These are phyloP conservation scores for Harpalus rufipes DNA, from an alignment of 2,888 invertebrate species.

Conservation along the genomic window DNA sequence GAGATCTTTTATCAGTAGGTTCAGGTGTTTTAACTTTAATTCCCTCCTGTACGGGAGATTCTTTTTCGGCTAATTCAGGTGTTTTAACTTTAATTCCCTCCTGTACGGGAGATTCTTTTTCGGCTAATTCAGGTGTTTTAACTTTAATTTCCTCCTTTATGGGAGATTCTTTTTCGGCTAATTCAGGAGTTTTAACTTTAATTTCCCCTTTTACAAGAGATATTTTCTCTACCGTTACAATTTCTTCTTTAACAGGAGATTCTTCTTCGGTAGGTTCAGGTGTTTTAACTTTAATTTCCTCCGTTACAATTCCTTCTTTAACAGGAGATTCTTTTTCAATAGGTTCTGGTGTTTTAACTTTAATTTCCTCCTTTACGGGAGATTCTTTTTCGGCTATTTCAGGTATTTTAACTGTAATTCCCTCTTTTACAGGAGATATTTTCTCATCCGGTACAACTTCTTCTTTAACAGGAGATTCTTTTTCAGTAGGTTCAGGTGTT, in stretches of 20 bases:
- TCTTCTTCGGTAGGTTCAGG: constrained; percentile 25
- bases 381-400: constrained; percentile 19
- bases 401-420: constrained; percentile 41
- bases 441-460: not conserved
- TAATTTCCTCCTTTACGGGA: not conserved
- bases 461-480: constrained; percentile 41
- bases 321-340: constrained; percentile 32
- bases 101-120: constrained; percentile 36
- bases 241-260: not conserved
- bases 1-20: constrained; percentile 38
- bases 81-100: constrained; percentile 35
- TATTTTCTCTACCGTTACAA: too few species aligned
- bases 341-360: constrained; percentile 55
- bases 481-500: constrained; percentile 48
- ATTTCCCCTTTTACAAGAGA: too few species aligned
- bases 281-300: constrained; percentile 39
- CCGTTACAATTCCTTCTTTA: constrained; percentile 7
- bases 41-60: constrained; percentile 33
- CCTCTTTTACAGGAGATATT: constrained; percentile 12
- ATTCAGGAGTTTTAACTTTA: too few species aligned
- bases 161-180: too few species aligned
- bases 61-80: constrained; percentile 47
- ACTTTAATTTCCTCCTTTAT: too few species aligned
- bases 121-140: constrained; percentile 48
- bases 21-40: constrained; percentile 49